phyloP scores from a whole-genome alignment of 2,113 vertebrate species.

The Planiliza haematocheilus region DNA sequence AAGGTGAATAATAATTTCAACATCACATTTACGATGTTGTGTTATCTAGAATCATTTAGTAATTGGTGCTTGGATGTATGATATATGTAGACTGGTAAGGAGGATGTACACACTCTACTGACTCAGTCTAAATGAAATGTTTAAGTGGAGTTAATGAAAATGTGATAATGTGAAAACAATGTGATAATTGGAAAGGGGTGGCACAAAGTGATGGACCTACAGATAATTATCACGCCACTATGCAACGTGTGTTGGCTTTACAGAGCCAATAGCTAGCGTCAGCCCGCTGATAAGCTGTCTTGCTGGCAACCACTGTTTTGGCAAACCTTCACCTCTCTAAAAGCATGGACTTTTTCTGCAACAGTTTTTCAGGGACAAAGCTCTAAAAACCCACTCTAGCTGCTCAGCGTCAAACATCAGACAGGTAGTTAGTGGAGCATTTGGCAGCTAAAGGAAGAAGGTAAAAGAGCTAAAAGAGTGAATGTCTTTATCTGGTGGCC shows the following conservation, averaged over 20 bases:
- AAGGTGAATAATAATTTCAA: neutral
- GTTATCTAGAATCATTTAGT: too few relatives aligned
- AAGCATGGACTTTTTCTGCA: too few relatives aligned
- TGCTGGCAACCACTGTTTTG: neutral
- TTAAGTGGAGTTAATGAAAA: neutral
- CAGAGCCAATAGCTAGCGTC: neutral
- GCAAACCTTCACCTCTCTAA: neutral
- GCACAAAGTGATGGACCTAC: neutral
- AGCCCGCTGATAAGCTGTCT: neutral
- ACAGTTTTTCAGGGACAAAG: neutral
- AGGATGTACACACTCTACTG: neutral
- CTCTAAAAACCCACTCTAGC: conserved; percentile 1
- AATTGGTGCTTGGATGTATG: too few relatives aligned
- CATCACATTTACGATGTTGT: neutral
- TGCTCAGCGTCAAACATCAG: conserved; percentile 9
- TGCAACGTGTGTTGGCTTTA: neutral
- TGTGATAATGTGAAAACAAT: too few relatives aligned
- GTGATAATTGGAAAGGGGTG: neutral
- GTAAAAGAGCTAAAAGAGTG: neutral
- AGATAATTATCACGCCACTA: neutral
- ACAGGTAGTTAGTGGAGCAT: conserved; percentile 1
- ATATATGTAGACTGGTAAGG: neutral
- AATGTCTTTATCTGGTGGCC: conserved; percentile 1
- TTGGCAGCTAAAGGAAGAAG: conserved; percentile 13
- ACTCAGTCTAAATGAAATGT: conserved; percentile 10